Base-by-base conservation (phyloP, 2,113 vertebrate species). In the Ovis aries region DNA sequence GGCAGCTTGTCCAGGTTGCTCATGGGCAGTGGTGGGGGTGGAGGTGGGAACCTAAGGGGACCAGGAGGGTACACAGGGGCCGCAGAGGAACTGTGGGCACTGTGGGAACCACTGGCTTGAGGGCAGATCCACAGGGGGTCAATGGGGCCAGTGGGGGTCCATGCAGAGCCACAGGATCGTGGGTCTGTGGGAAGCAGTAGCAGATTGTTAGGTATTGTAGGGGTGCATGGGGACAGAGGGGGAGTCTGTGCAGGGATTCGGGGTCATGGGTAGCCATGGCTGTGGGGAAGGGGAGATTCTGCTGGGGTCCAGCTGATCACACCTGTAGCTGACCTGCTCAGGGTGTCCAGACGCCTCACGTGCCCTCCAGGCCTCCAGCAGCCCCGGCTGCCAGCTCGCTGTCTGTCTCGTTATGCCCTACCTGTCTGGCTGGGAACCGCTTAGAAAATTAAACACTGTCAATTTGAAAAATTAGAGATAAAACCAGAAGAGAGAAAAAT, bases 281-380 rank as follows among this genome's bases (percentile, higher is more conserved):
- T 86, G 36, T 33, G 40, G 40, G 15, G 4, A 67, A 17, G 36
- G 29, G 14, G 5, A 74, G 55, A 45, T 6, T 4, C 7, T 10
- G n/a, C 45, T 0, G 0, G 55, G 40, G 2, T 31, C 62, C 1
- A 3, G 12, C 3, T 16, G 33, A 33, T 10, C 5, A 78, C 4
- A 9, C 55, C 77, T 7, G 11, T 6, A 11, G 9, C 45, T 52
- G 43, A 21, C 29, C 3, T 0, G 71, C 87, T 4, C 1, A 27
- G 14, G 17, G 45, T 1, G 1, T 27, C 78, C 29, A 1, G n/a
- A 50, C 10, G 8, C n/a, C 33, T 50, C 7, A 0, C 0, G 0
- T 55, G 17, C 59, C 77, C 15, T 31, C 8, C 4, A 2, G 7
- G 17, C 60, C 43, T 17, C 52, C 13, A 25, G 77, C 52, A 43